Base-by-base conservation (phyloP, 2,113 vertebrate species). In the Zapornia atra region DNA sequence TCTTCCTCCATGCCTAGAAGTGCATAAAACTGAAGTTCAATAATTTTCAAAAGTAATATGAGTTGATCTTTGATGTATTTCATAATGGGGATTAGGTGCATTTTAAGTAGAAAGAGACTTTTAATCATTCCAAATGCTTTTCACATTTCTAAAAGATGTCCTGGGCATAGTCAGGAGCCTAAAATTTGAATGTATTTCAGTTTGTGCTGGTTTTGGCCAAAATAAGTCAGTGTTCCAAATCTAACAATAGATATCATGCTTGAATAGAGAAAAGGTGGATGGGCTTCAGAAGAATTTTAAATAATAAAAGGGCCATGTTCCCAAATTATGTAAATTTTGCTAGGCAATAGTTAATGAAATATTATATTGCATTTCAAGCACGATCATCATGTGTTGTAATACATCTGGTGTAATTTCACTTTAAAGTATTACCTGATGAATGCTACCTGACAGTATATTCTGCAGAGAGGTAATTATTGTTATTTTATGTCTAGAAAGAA, bases 351-450 rank as follows among this genome's bases (percentile, higher is more conserved):
- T 46, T 66, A 91, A 85, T 15, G 16, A 70, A 63, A 82, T 53
- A 44, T 26, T 46, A 15, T 14, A n/a, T 36, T 90, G 3, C 31
- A 59, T 38, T 77, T 82, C 71, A 54, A 61, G 90, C 61, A 63
- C 66, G 3, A 1, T 6, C 0, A 2, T 4, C 3, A 33, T 34
- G 15, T 1, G 0, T 70, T 92, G 21, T 57, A 61, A n/a, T 46
- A 48, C 1, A 54, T 40, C 13, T 38, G 12, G 5, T 70, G 6
- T 25, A 44, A 66, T 53, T 84, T 73, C 36, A n/a, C 19, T 79
- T 68, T 12, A 46, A 87, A 68, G 4, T 64, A 21, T 44, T 19
- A 81, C 24, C 16, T 50, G 51, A 68, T 64, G 9, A 57, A 42
- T 78, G 6, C 50, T 77, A 48, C 8, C 9, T 69, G 9, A 42